Evolutionary conservation across 2,888 invertebrate genomes (phyloP).

Genomic region (Eupelmus urozonus): DNA sequence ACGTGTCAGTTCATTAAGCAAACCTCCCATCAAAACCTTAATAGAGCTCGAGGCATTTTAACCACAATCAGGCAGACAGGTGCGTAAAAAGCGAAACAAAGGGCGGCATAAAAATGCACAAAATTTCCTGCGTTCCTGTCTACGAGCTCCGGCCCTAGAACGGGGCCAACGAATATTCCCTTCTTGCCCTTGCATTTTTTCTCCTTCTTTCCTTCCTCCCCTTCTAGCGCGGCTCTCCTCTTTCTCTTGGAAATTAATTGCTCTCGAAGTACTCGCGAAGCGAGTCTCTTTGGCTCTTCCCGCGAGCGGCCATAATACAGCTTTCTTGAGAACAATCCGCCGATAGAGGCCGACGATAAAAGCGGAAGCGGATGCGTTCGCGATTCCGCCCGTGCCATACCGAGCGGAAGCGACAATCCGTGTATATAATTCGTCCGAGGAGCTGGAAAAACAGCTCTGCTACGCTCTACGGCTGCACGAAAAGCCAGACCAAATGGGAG

Average conservation of each 20-base stretch:
- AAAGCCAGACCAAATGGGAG: too few species aligned
- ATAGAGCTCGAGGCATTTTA: too few species aligned
- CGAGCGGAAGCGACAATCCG: constrained; percentile 42
- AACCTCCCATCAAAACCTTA: too few species aligned
- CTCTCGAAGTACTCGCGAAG: constrained; percentile 28
- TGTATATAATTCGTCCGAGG: constrained; percentile 31
- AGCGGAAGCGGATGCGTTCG: constrained; percentile 38
- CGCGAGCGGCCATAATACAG: background rate
- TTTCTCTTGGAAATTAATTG: constrained; percentile 33
- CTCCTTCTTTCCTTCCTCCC: background rate
- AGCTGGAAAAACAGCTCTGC: constrained; percentile 25
- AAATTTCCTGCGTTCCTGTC: too few species aligned
- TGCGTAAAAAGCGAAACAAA: too few species aligned
- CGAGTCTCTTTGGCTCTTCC: constrained; percentile 8
- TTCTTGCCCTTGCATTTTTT: constrained; percentile 3
- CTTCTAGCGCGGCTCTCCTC: background rate
- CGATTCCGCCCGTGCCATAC: constrained; percentile 39
- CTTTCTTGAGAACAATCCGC: constrained; percentile 43
- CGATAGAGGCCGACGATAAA: constrained; percentile 40
- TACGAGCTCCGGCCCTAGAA: too few species aligned
- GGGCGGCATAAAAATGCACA: too few species aligned
- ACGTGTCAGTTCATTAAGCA: too few species aligned
- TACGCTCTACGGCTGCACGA: too few species aligned
- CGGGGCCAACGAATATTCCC: too few species aligned
- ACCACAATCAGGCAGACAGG: too few species aligned